Percentiles rank a stretch among this genome's conserved stretches.
These are phyloP conservation scores for Phortica magna DNA, from an alignment of 2,888 invertebrate genomes.

Conservation along the genomic window DNA sequence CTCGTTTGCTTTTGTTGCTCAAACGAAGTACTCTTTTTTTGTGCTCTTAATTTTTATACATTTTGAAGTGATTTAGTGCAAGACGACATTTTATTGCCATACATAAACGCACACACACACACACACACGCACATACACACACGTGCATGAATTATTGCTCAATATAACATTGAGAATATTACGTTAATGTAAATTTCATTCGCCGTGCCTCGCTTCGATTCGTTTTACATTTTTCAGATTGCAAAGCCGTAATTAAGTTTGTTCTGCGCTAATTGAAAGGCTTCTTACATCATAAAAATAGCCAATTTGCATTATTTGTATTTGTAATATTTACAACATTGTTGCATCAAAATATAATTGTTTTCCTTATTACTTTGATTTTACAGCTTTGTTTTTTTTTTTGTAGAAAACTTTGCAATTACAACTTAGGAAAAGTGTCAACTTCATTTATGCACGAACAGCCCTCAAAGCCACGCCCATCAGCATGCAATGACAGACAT, in stretches of 20 bases:
- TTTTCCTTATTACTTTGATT: not conserved
- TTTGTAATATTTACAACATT: too few relatives aligned
- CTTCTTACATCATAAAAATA: too few relatives aligned
- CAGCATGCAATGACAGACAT: not conserved
- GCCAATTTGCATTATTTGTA: too few relatives aligned
- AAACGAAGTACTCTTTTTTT: not conserved
- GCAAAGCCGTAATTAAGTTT: not conserved
- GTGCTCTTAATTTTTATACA: not conserved
- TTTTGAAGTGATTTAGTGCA: too few relatives aligned
- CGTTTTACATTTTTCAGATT: too few relatives aligned
- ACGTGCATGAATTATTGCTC: not conserved
- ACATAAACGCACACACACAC: not conserved
- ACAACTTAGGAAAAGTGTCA: not conserved
- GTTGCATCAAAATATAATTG: too few relatives aligned
- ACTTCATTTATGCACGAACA: too few relatives aligned
- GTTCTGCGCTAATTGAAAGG: not conserved
- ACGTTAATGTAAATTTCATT: conserved; percentile 5
- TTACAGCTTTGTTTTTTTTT: not conserved
- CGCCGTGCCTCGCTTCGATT: too few relatives aligned
- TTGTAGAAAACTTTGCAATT: too few relatives aligned
- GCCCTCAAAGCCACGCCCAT: too few relatives aligned
- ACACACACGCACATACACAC: not conserved
- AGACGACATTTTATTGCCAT: not conserved
- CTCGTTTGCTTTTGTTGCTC: not conserved
- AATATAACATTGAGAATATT: not conserved